These are phyloP conservation scores for Myiopsitta monachus DNA, from an alignment of 2,113 vertebrate species.

Conservation along the genomic window DNA sequence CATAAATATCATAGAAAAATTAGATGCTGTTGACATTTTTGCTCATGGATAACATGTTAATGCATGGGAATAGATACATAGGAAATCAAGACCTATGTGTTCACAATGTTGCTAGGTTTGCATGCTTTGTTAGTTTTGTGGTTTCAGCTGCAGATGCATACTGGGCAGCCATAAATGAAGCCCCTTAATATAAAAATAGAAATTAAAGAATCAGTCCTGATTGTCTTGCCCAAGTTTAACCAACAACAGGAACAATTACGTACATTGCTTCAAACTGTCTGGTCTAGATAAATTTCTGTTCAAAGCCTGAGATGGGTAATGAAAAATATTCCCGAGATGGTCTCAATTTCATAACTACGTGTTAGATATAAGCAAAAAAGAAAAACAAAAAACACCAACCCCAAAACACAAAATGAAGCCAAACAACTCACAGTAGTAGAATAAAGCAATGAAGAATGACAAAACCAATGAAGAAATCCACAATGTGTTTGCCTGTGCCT, in stretches of 20 bases:
- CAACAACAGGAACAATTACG: not conserved
- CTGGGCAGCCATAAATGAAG: not conserved
- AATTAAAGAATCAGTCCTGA: constrained; percentile 9
- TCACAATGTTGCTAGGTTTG: not conserved
- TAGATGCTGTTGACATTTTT: not conserved
- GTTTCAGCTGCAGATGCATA: not conserved
- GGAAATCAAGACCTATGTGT: not conserved
- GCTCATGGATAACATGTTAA: not conserved
- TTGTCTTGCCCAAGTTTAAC: not conserved
- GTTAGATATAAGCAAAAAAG: constrained; percentile 24
- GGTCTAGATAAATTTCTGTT: constrained; percentile 12
- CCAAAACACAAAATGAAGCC: not conserved
- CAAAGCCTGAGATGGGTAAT: not conserved
- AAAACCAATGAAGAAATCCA: constrained; percentile 47
- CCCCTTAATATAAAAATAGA: not conserved
- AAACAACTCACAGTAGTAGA: constrained; percentile 46
- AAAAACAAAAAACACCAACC: not conserved
- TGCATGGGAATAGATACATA: not conserved
- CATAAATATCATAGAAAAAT: not conserved
- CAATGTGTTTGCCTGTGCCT: not conserved
- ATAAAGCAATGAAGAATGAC: constrained; percentile 48
- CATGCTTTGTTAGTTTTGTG: not conserved
- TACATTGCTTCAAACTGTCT: not conserved
- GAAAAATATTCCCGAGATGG: constrained; percentile 40
- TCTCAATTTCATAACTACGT: constrained; percentile 45